A percentile compares a stretch with the other conserved stretches of the same genome.
phyloP scores from a whole-genome alignment of 1,140 invertebrate genomes.

The Luehdorfia chinensis region DNA sequence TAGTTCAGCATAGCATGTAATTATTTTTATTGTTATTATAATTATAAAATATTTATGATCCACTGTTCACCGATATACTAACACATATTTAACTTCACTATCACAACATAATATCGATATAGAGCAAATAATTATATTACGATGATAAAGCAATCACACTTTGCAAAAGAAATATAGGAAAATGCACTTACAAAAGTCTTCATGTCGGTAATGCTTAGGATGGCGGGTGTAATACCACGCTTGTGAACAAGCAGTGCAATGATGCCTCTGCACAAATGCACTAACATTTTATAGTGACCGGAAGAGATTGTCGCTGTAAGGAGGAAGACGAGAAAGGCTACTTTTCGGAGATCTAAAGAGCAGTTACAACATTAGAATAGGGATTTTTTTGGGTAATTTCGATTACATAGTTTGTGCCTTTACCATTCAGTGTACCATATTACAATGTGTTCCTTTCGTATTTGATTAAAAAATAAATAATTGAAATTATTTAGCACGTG shows the following conservation, averaged over 20 bases:
- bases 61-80: not conserved
- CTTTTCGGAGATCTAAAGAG: constrained; percentile 26
- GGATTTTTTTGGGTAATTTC: constrained; percentile 2
- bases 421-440: not conserved
- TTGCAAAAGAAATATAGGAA: constrained; percentile 22
- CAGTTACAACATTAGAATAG: constrained; percentile 15
- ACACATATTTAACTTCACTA: not conserved
- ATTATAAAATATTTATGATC: no score
- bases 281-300: constrained; percentile 62
- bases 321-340: constrained; percentile 44
- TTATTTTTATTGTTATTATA: no score
- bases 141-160: no score
- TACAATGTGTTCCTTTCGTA: not conserved
- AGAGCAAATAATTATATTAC: no score
- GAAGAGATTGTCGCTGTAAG: constrained; percentile 51
- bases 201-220: constrained; percentile 53
- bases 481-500: no score
- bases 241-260: constrained; percentile 37
- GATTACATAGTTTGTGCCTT: not conserved
- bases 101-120: not conserved
- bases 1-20: no score
- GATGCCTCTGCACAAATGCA: constrained; percentile 43
- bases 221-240: constrained; percentile 24
- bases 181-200: constrained; percentile 62
- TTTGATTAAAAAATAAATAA: no score